Evolutionary conservation across 2,888 invertebrate genomes (phyloP), one percentile per base, ranked within the genome.

Genomic region (Eustalomyia histrio): DNA sequence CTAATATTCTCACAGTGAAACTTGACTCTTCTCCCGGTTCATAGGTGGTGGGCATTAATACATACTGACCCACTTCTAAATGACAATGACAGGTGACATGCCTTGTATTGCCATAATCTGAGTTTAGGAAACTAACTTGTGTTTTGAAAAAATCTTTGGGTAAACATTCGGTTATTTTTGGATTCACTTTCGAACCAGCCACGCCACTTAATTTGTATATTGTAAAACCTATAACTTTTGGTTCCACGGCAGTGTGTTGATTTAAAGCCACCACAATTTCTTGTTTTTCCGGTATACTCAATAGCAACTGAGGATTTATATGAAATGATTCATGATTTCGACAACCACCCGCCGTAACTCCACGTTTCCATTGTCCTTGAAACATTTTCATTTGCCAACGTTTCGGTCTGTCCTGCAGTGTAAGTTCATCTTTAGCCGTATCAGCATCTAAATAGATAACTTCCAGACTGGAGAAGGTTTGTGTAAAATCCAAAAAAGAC

Each of bases 151-250:
- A 97, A 24, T 93, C 92, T 84, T 95, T 95, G 78, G 95, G 94
- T 69, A 96, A 94, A 12, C 94, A 95, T 89, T 97, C 97, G 4
- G 93, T 92, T 83, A 92, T 92, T 83, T 93, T 93, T 78, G 78
- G 81, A 75, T 78, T 81, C 87, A 94, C 94, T 81, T 87, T 87
- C 60, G 83, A 83, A 76, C 84, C 85, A n/a, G 75, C 64, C n/a
- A 80, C 80, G 0, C 85, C 85, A 72, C 84, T 85, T 81, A 88
- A 85, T 86, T 89, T 90, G 89, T 97, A 97, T 67, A 96, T 94
- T 69, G 97, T 97, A 89, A 97, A 97, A 35, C 97, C 97, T 83
- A 97, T 96, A 6, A 97, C 97, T 92, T 97, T 97, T 12, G 97
- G 97, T 89, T 97, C 97, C 92, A 97, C 95, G 67, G 97, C 95